A percentile compares a stretch with the other conserved stretches of the same genome.
Conservation (phyloP, 2,113 vertebrate genomes). For the Formicarius rufipectus region DNA sequence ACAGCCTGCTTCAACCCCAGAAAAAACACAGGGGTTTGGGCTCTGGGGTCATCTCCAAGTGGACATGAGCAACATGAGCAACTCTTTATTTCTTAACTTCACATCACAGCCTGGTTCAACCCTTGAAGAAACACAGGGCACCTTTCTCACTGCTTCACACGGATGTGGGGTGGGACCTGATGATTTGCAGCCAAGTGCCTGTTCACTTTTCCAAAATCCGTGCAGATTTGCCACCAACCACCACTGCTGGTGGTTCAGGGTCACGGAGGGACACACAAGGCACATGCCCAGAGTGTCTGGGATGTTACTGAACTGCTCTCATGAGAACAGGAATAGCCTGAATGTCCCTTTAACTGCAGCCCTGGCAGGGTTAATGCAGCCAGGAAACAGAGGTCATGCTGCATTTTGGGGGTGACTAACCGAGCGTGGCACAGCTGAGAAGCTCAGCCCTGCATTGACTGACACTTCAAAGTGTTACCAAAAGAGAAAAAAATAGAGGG, state of each 20-base stretch:
- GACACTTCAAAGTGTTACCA: background rate
- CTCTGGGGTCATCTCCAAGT: background rate
- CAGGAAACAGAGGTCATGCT: background rate
- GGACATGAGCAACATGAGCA: background rate
- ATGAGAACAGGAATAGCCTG: background rate
- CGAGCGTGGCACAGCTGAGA: background rate
- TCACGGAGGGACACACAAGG: background rate
- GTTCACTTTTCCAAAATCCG: background rate
- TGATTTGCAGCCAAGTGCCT: background rate
- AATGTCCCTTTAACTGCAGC: background rate
- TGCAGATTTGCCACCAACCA: background rate
- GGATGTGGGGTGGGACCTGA: background rate
- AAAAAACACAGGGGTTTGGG: too few relatives aligned
- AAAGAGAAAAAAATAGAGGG: background rate
- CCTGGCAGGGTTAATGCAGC: background rate
- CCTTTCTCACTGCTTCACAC: background rate
- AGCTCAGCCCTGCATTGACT: background rate
- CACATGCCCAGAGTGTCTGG: background rate
- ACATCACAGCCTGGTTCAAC: background rate
- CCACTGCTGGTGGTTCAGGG: background rate
- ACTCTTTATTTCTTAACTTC: background rate
- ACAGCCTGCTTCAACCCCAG: background rate
- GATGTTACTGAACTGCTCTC: background rate
- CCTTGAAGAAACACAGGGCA: background rate
- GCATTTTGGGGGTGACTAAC: background rate